Conservation (phyloP, 2,113 vertebrate genomes). For the Oenanthe melanoleuca region DNA sequence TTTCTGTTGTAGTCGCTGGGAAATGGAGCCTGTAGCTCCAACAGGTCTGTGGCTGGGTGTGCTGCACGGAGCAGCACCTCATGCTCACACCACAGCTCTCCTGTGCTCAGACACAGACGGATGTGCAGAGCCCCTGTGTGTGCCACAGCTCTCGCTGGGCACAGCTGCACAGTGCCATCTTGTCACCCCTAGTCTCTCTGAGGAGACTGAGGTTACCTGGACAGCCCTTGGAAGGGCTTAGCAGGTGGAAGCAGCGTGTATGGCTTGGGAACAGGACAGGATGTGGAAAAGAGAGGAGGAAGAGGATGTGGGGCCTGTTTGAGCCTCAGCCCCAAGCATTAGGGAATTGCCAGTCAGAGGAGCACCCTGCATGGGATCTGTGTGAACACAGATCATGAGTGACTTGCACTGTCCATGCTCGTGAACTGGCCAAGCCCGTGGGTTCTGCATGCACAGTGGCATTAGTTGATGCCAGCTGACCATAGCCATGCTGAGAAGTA, state of each 20-base stretch:
- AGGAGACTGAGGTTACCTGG: not conserved
- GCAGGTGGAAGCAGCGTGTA: not conserved
- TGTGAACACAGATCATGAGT: accelerated
- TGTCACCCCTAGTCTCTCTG: not conserved
- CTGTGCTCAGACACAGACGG: not conserved
- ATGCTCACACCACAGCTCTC: accelerated
- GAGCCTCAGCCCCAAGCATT: not conserved
- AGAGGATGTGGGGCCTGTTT: not conserved
- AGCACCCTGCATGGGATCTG: not conserved
- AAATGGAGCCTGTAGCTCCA: accelerated
- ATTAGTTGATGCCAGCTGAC: not conserved
- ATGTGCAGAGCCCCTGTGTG: not conserved
- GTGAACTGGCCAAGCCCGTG: not conserved
- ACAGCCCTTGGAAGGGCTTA: accelerated
- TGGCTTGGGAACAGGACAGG: not conserved
- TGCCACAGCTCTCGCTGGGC: not conserved
- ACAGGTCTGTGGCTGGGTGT: accelerated
- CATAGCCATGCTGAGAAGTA: accelerated
- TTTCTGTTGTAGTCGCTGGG: not conserved
- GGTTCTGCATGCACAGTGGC: not conserved
- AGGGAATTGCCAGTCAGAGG: not conserved
- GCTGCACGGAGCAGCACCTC: not conserved
- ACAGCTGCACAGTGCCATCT: not conserved
- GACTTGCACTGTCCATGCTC: not conserved
- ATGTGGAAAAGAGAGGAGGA: not conserved